Evolutionary conservation across 2,888 invertebrate species (phyloP), one percentile per base, ranked within the genome.

Genomic region (Drosophila vallismaia): DNA sequence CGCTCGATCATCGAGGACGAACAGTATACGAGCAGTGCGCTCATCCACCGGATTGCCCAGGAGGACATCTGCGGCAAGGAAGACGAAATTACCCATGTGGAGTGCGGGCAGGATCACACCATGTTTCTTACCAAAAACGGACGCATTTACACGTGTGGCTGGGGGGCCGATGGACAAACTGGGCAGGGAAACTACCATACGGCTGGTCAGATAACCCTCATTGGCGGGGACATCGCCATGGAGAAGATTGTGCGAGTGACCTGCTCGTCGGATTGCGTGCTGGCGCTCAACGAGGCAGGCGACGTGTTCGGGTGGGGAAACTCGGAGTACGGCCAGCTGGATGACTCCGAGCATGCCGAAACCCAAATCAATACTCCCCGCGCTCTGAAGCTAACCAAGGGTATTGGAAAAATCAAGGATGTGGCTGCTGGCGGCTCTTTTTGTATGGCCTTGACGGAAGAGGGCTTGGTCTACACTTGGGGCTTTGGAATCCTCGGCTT

Each of bases 291-390:
- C 92, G 96, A 97, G 74, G 94, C 95, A 81, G 98, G 98, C 3
- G 96, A 98, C 84, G 93, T 98, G 1, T 99, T 98, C 92, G 99
- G 98, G 0, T 99, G 99, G 98, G 99, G 99, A 6, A 99, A 98
- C 91, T 95, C 96, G 0, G 99, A 99, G 92, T 98, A 98, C 88
- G 95, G 95, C 0, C 99, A 99, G 91, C 92, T 99, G 38, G 87
- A 90, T 56, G 86, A 89, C 54, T 67, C 86, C 26, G 75, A 28
- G 0, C 82, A 89, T n/a, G 74, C 88, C 5, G 77, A 79, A 3
- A 75, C 78, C 8, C 97, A 97, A 92, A 92, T 97, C 4, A 94
- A 94, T 87, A 93, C 93, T 77, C 96, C 98, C 0, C 94, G 94
- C 40, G 93, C 94, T 19, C 88, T 97, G 2, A 92, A 93, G 40